phyloP scores from a whole-genome alignment of 2,797 vertebrate genomes.

The Manis pentadactyla region DNA sequence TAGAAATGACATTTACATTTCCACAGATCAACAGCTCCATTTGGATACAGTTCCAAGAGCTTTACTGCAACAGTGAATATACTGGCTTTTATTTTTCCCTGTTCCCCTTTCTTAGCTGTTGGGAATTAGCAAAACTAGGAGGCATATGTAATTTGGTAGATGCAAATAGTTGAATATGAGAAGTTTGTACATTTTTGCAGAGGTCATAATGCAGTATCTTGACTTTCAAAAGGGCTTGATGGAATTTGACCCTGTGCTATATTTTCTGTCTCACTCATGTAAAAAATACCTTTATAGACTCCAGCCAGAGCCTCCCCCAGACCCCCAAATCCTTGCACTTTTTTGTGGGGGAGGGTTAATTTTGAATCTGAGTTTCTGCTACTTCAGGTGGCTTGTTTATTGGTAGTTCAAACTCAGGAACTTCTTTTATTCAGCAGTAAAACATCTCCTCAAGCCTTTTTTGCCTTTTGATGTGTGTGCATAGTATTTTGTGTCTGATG shows the following conservation, averaged over 20 bases:
- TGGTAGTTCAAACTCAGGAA: not conserved
- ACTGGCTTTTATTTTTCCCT: not conserved
- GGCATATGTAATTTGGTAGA: not conserved
- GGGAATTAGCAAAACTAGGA: slow-evolving; percentile 43
- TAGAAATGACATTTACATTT: slow-evolving; percentile 74
- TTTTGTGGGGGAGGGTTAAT: not conserved
- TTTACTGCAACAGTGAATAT: not conserved
- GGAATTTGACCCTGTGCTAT: not conserved
- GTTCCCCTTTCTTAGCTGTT: not conserved
- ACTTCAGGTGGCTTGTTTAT: not conserved
- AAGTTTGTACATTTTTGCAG: not conserved
- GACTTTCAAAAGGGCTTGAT: not conserved
- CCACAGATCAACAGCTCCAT: slow-evolving; percentile 63
- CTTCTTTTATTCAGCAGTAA: not conserved
- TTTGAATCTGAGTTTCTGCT: slow-evolving; percentile 29
- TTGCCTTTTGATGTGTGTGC: not conserved
- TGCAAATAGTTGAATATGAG: not conserved
- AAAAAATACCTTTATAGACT: not conserved
- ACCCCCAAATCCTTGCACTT: not conserved
- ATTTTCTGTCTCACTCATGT: not conserved
- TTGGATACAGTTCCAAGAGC: slow-evolving; percentile 48
- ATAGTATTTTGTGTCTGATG: not conserved
- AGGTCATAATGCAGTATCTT: not conserved
- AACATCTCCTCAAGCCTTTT: not conserved
- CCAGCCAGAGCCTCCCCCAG: not conserved